These are phyloP conservation scores for Microcebus griseorufus DNA, from an alignment of 2,113 vertebrate species.

Conservation along the genomic window DNA sequence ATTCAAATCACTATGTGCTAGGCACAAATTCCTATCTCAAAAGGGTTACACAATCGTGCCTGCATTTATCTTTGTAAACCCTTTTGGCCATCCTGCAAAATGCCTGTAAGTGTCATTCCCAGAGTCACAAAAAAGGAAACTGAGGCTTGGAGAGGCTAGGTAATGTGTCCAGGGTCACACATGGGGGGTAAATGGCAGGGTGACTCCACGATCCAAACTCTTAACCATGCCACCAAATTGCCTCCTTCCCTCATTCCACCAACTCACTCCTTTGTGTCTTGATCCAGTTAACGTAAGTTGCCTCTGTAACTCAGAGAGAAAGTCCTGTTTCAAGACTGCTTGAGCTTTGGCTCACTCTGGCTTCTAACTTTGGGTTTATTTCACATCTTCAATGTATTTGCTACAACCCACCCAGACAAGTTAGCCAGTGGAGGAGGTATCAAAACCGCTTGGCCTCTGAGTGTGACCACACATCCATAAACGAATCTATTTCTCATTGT, in stretches of 20 bases:
- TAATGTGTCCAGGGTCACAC: background rate
- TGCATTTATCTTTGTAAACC: background rate
- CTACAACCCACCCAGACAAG: background rate
- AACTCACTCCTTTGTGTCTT: background rate
- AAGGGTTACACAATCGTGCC: background rate
- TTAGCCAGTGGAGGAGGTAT: background rate
- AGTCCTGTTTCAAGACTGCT: background rate
- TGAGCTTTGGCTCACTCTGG: background rate
- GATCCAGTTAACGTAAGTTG: background rate
- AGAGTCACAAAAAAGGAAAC: background rate
- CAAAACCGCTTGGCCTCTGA: background rate
- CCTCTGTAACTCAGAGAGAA: background rate
- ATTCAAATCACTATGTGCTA: background rate
- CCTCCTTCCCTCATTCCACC: background rate
- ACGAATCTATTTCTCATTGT: background rate
- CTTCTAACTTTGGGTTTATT: slow-evolving; percentile 27
- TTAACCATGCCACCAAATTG: rapidly evolving
- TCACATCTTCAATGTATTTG: background rate
- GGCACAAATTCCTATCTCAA: background rate
- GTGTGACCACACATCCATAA: background rate
- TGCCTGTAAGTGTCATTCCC: background rate
- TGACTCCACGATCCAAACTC: background rate
- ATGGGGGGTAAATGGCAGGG: background rate
- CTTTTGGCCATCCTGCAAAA: background rate
- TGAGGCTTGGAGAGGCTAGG: background rate